These are phyloP conservation scores for Atta cephalotes DNA, from an alignment of 1,140 invertebrate species.

Conservation along the genomic window DNA sequence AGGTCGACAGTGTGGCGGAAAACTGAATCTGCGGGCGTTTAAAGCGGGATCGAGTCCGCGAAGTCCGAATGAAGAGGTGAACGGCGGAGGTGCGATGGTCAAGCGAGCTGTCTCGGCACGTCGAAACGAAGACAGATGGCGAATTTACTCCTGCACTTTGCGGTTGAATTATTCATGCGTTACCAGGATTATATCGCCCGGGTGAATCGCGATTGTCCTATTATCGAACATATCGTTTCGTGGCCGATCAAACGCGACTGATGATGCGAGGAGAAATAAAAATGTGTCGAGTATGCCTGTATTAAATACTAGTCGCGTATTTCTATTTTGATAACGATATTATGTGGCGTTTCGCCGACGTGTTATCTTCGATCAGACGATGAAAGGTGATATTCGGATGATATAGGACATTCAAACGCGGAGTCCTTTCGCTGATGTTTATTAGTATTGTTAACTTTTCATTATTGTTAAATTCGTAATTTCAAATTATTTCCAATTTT, in stretches of 20 bases:
- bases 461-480: too few relatives aligned
- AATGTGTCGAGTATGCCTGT: not conserved
- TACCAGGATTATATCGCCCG: slow-evolving; percentile 71
- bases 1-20: slow-evolving; percentile 51
- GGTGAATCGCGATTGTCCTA: slow-evolving; percentile 64
- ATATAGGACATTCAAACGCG: not conserved
- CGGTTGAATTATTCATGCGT: slow-evolving; percentile 74
- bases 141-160: slow-evolving; percentile 79
- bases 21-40: slow-evolving; percentile 70
- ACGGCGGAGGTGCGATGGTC: slow-evolving; percentile 49
- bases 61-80: slow-evolving; percentile 16
- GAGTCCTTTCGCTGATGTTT: not conserved
- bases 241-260: not conserved
- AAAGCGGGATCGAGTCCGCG: slow-evolving; percentile 65
- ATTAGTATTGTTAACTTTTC: not conserved
- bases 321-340: slow-evolving; percentile 35
- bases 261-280: slow-evolving; percentile 3
- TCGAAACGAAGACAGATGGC: slow-evolving; percentile 78
- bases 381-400: slow-evolving; percentile 13
- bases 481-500: too few relatives aligned
- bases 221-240: slow-evolving; percentile 68
- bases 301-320: slow-evolving; percentile 49
- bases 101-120: slow-evolving; percentile 65
- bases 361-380: slow-evolving; percentile 1
- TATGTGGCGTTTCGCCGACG: not conserved